Base-by-base conservation (phyloP, 2,888 invertebrate genomes). In the Phrixothrix hirtus region DNA sequence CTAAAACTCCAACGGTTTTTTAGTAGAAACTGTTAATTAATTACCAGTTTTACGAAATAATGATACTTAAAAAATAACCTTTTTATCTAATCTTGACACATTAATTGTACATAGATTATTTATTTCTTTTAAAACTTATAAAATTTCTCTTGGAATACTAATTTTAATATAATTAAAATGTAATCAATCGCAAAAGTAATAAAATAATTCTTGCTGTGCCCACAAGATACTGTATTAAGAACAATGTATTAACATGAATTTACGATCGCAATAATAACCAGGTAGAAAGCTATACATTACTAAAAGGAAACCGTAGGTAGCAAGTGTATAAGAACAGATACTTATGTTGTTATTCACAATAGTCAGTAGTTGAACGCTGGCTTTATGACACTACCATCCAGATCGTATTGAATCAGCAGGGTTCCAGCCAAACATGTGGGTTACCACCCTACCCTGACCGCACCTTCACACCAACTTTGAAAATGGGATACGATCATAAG, bases 401-500 rank as follows among this genome's bases (percentile, higher is more conserved):
- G 45, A 51, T 39, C 44, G 51, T 48, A 54, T 45, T 48, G 44
- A 52, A 35, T 21, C 44, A 36, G 51, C 46, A 36, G 51, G 42
- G 54, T 44, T 47, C 56, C 45, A 34, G 39, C 49, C 50, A 44
- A 56, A 56, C 59, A 54, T 56, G 54, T 59, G 56, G 59, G 52
- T 35, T 48, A 48, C 47, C 51, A 56, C 59, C 56, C 59, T 56
- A 59, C 59, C 59, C 59, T 56, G 48, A 35, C 56, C 59, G 54
- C 59, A 59, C 59, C 56, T 59, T 55, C 55, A 48, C 58, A 56
- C 58, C 55, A 54, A 54, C 56, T 50, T 34, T 38, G 50, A 42
- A 45, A 42, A 52, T n/a, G n/a, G n/a, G 49, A 59, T 53, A 49
- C 47, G 53, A 55, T 57, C 57, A 55, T 59, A 51, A 55, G 47